Base-by-base conservation (phyloP, 64 coral and sea anemone species). In the Montipora efflorescens region DNA sequence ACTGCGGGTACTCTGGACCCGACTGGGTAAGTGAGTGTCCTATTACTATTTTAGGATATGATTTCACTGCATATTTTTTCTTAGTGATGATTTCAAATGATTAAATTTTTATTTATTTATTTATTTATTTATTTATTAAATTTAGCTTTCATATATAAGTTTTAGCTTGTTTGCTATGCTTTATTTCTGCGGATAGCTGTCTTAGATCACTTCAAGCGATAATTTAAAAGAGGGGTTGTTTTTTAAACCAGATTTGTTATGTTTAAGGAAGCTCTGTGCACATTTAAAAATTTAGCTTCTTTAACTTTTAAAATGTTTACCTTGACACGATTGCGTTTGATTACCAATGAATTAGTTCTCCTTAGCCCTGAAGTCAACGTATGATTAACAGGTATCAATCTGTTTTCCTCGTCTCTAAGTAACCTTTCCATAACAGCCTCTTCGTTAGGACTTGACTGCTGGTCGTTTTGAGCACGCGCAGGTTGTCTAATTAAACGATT, bases 321-420 rank as follows among this genome's bases (percentile, higher is more conserved):
- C 82, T 86, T 86, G 18, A 15, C 10, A 23, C 82, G 43, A 59
- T 49, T 86, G 45, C 82, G 82, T 86, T 71, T 86, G 21, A 86
- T 72, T 86, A 86, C 82, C 82, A 86, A 18, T 12, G 82, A 86
- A 72, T 72, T 86, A 50, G 45, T 67, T 19, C 82, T 48, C 49
- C 47, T 86, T 12, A 86, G 66, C 1, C 19, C 46, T 49, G 44
- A 72, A 0, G 16, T 66, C 16, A 19, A 44, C 19, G 46, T 48
- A 1, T 22, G 66, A 71, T 72, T 47, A 52, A 5, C 82, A 48
- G 82, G 18, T 2, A 12, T 9, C 66, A 50, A 49, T 48, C 45
- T 86, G 46, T 48, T 72, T 67, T 86, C 64, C 1, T 86, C 82
- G 10, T 72, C 46, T 4, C 20, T 20, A 19, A 22, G 36, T 20